Evolutionary conservation across 2,113 vertebrate species (phyloP), one percentile per base, ranked within the genome.

Genomic region (Ceyx melanurus): DNA sequence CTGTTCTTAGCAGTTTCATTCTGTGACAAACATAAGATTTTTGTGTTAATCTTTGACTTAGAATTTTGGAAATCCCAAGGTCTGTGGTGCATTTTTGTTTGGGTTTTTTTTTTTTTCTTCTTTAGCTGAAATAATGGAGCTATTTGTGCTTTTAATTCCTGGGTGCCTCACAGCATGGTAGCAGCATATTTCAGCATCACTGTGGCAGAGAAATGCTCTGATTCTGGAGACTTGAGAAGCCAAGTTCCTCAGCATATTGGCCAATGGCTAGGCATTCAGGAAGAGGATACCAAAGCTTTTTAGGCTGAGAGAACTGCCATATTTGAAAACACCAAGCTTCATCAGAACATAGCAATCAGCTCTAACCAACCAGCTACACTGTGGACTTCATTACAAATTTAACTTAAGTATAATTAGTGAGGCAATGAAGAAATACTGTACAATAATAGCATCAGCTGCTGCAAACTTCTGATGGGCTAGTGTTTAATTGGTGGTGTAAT

Each of bases 401-500:
- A 95, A 95, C 89, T 97, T 96, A 89, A 89, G 37, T 96, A 48
- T 97, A 95, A 97, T 98, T 97, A 97, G 93, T 66, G 71, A 94
- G 89, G 91, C 95, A 91, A 78, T 92, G 86, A 95, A 97, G 93
- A 96, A 93, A 89, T 81, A 95, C 57, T 86, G 35, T 48, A 21
- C 14, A 50, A 51, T 81, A 86, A 82, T 57, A 82, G n/a, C 84
- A 13, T 97, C 92, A 90, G 89, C 95, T 96, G 86, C 91, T 95
- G 56, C 11, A 45, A 88, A 56, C 91, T 97, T 90, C 93, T 89
- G 96, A 86, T 94, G 68, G 83, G 88, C 92, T 92, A 82, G 85
- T 96, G 82, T 97, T 96, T 97, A 97, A 97, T 97, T 97, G 96
- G 94, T 87, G 92, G 89, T 90, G 92, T 97, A 97, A 98, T 97